Evolutionary conservation across 1,140 invertebrate genomes (phyloP).

Genomic region (Lamellibrachia luymesi): DNA sequence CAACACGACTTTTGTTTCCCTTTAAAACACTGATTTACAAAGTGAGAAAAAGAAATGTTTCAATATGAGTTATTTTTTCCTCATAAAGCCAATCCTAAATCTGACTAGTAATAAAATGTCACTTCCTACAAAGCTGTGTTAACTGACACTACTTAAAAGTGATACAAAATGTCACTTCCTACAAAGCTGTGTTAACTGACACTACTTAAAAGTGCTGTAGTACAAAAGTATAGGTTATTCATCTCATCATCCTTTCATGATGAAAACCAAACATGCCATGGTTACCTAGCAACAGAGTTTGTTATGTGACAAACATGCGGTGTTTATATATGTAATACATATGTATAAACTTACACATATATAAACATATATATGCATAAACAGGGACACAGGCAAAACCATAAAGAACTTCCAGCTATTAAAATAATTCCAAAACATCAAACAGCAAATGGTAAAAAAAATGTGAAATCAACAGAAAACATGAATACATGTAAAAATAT

Average conservation of each 20-base stretch:
- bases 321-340: not conserved
- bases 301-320: not conserved
- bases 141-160: too few species aligned
- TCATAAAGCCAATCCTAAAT: too few species aligned
- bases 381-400: not conserved
- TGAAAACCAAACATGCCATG: not conserved
- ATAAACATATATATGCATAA: not conserved
- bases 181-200: too few species aligned
- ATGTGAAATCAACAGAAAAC: not conserved
- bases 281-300: not conserved
- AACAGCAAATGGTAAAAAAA: not conserved
- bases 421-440: slow-evolving; percentile 9
- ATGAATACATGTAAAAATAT: not conserved
- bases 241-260: not conserved
- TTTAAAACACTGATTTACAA: too few species aligned
- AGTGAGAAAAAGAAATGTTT: too few species aligned
- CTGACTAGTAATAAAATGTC: not conserved
- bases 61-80: too few species aligned
- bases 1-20: too few species aligned
- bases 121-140: too few species aligned
- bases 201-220: too few species aligned
- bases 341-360: not conserved
- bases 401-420: not conserved
- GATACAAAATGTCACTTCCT: too few species aligned
- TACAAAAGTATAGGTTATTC: not conserved